Conservation (phyloP, 2,797 vertebrate species). For the Syndactyla subalaris region DNA sequence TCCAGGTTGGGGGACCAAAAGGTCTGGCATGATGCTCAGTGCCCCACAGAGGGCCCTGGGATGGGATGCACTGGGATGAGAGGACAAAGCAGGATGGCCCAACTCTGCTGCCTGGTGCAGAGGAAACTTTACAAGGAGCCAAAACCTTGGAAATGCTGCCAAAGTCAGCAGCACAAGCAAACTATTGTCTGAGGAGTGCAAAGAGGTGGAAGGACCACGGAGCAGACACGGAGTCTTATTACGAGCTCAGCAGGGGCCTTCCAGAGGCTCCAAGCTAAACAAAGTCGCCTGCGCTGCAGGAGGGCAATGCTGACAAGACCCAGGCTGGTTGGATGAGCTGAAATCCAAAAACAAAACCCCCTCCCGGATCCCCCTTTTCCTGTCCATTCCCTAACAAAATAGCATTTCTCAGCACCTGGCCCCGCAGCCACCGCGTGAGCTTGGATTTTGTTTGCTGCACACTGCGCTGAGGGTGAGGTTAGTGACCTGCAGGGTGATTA, state of each 20-base stretch:
- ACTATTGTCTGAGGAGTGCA: conserved; percentile 35
- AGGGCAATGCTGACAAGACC: neutral
- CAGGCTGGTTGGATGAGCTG: neutral
- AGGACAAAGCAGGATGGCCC: neutral
- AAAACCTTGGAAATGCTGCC: neutral
- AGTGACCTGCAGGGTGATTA: neutral
- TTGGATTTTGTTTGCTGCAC: neutral
- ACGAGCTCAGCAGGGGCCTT: neutral
- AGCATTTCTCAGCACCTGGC: neutral
- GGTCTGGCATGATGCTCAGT: rapidly evolving
- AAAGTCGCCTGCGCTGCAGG: neutral
- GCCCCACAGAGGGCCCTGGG: neutral
- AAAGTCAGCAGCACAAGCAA: neutral
- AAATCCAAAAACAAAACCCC: neutral
- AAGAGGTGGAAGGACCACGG: neutral
- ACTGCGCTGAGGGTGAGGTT: neutral
- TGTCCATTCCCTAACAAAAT: neutral
- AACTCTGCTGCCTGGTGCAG: neutral
- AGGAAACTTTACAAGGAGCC: neutral
- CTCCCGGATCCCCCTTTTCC: neutral
- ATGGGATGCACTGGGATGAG: neutral
- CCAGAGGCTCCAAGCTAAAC: conserved; percentile 17
- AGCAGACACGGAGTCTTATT: conserved; percentile 8
- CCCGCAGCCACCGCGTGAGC: rapidly evolving
- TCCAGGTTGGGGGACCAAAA: rapidly evolving